phyloP scores from a whole-genome alignment of 2,113 vertebrate genomes.

The Lipophrys pholis region DNA sequence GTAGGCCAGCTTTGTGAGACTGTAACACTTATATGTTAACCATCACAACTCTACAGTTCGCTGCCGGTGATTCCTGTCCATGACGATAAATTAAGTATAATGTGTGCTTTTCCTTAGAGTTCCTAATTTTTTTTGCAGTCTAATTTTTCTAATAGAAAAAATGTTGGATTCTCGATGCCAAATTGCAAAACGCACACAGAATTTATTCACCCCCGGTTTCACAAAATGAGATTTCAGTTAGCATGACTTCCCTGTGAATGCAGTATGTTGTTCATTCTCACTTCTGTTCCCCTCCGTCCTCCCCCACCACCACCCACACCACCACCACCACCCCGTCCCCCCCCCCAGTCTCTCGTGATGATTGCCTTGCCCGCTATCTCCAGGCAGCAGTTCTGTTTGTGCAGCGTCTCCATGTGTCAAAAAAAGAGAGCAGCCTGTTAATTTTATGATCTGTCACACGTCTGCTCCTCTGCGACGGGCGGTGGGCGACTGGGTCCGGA shows the following conservation, averaged over 20 bases:
- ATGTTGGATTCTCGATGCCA: not conserved
- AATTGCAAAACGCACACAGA: not conserved
- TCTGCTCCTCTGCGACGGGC: conserved; percentile 46
- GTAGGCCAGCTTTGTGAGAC: no score
- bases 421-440: conserved; percentile 60
- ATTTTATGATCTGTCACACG: conserved; percentile 77
- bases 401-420: conserved; percentile 68
- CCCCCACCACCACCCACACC: no score
- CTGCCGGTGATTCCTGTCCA: no score
- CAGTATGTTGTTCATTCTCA: conserved; percentile 24
- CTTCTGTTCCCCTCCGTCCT: not conserved
- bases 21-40: no score
- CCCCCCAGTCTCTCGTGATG: conserved; percentile 41
- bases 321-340: not conserved
- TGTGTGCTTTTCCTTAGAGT: no score
- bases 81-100: no score
- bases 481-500: conserved; percentile 49
- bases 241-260: not conserved
- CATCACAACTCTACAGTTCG: no score
- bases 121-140: not conserved
- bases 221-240: conserved; percentile 22
- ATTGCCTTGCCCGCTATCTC: conserved; percentile 77
- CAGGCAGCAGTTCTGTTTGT: conserved; percentile 77
- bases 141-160: not conserved
- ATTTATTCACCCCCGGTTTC: not conserved